Evolutionary conservation across 1,140 invertebrate species (phyloP), one percentile per base, ranked within the genome.

Genomic region (Papilio machaon): DNA sequence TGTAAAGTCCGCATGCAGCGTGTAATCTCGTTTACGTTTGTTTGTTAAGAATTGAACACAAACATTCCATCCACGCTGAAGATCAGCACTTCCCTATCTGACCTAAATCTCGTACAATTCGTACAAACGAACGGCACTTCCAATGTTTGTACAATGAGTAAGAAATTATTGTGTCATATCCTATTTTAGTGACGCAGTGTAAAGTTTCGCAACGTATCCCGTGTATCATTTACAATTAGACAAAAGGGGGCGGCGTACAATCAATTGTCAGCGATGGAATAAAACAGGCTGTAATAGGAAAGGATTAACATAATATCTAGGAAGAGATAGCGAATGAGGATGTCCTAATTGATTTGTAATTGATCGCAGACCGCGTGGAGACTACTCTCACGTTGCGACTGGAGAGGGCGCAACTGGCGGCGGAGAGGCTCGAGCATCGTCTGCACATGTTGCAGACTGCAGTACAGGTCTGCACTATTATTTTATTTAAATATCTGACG

Each of bases 381-480:
- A 94, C 91, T 23, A 89, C 93, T 70, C 79, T 95, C 64, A 90
- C 91, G 70, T 85, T 94, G 81, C 90, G 89, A 84, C 83, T 94
- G 35, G 94, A 95, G 83, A 91, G 93, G 85, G 92, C 91, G 49
- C 92, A 94, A 82, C 84, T 92, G 80, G 91, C 93, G 54, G 92
- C 92, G 60, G 93, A 95, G 79, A 87, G 91, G 82, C 84, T 95
- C 81, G 92, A 95, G 83, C 93, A 94, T 80, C 87, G 93, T 77
- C 83, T 95, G 70, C 91, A 95, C 79, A 93, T 92, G 91, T 87
- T 94, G n/a, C 91, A 94, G 85, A 91, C 90, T 17, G 92, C 87
- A 82, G 89, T 94, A 35, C 90, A 94, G 85, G 93, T 94, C 79
- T 49, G 85, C 52, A 67, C 17, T 10, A 70, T 64, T 73, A 73